These are phyloP conservation scores for Plotosus lineatus DNA, from an alignment of 2,113 vertebrate genomes.

Conservation along the genomic window DNA sequence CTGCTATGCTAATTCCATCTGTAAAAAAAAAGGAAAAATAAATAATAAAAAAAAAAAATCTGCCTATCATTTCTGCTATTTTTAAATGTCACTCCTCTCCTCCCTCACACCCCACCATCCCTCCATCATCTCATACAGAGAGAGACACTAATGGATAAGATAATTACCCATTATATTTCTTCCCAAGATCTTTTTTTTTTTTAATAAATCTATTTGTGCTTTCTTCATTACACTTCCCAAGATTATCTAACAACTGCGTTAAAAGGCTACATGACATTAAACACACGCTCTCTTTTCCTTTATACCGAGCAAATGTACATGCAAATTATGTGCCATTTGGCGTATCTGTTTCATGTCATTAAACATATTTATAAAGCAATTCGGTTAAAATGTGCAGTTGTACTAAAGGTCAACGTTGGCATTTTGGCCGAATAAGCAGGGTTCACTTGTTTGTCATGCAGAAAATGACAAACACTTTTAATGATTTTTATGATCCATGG, in stretches of 20 bases:
- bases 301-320: not conserved
- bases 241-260: not conserved
- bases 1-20: slow-evolving; percentile 14
- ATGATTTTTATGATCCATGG: slow-evolving; percentile 23
- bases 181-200: not conserved
- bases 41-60: not conserved
- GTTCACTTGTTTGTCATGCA: not conserved
- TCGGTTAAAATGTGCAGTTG: not conserved
- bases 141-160: slow-evolving; percentile 17
- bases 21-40: slow-evolving; percentile 1
- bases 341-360: not conserved
- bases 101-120: not conserved
- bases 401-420: not conserved
- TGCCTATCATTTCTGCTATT: slow-evolving; percentile 23
- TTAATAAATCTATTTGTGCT: slow-evolving; percentile 5
- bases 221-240: not conserved
- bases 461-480: slow-evolving; percentile 13
- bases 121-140: not conserved
- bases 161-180: slow-evolving; percentile 12
- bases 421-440: not conserved
- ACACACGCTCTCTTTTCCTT: not conserved
- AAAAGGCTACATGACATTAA: not conserved
- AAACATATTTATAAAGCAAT: slow-evolving; percentile 17
- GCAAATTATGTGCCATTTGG: slow-evolving; percentile 20
- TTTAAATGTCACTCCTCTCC: not conserved